Evolutionary conservation across 2,797 vertebrate species (phyloP), one percentile per base, ranked within the genome.

Genomic region (Leptatherina wallacei): DNA sequence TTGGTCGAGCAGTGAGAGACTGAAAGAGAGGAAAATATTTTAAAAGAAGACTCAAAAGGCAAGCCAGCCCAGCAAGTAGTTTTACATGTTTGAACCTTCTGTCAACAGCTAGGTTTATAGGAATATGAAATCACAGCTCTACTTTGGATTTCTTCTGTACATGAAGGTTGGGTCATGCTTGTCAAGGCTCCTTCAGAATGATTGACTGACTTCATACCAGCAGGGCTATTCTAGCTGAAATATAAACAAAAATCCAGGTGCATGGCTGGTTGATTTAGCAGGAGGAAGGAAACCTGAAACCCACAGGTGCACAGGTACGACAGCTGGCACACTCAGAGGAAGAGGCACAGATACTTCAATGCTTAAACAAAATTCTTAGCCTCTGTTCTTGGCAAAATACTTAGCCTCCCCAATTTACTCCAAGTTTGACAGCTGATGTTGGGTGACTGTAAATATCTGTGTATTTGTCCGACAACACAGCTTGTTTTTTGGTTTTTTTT

Each of bases 201-300:
- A 87, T 11, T 35, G 68, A 75, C 40, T 73, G 69, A 59, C 76
- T 79, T 71, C 47, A 65, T 67, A 68, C 63, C 77, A 75, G 82
- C 78, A 82, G 75, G 59, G 65, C 47, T 69, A 33, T 32, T 55
- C 10, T 47, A 69, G 42, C 64, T 51, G 52, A 18, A 51, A 70
- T 40, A 72, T 69, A 80, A 87, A 80, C 75, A 85, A 49, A 83
- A 68, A 63, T 64, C 71, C 88, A 91, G 88, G 88, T 90, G 88
- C 73, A 6, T 35, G 24, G 72, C 56, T 58, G 59, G 55, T 51
- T 54, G 59, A 70, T 73, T 22, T 27, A 69, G 35, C 60, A 69
- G 56, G 61, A 18, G 1, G 42, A 56, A 8, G 20, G 80, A 65
- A 89, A 90, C 69, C 55, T 65, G 74, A 90, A 63, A 85, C 84